These are phyloP conservation scores for Dioctria linearis DNA, from an alignment of 2,888 invertebrate species.

Conservation along the genomic window DNA sequence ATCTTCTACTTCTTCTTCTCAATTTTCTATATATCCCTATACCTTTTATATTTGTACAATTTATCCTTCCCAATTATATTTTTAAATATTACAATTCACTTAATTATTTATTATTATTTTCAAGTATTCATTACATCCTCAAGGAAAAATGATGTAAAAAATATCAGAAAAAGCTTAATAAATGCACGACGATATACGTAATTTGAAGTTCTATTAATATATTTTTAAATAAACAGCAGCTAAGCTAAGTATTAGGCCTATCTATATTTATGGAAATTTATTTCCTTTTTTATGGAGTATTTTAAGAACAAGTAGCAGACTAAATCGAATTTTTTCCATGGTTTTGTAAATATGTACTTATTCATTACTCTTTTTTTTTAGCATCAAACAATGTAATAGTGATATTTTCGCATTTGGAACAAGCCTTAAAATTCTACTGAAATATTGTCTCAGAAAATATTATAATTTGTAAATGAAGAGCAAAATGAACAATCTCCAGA, in stretches of 20 bases:
- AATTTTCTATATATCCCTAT: too few relatives aligned
- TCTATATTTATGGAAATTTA: constrained; percentile 46
- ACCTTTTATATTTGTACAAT: not conserved
- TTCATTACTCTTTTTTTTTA: constrained; percentile 29
- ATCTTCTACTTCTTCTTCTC: too few relatives aligned
- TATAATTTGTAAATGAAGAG: constrained; percentile 15
- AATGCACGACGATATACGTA: constrained; percentile 62
- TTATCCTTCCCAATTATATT: constrained; percentile 31
- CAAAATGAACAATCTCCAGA: constrained; percentile 2
- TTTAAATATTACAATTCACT: constrained; percentile 12
- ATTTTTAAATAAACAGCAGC: constrained; percentile 55
- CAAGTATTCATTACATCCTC: not conserved
- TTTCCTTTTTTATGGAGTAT: constrained; percentile 41
- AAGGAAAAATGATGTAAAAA: constrained; percentile 12
- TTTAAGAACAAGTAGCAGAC: constrained; percentile 12
- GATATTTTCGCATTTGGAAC: constrained; percentile 51
- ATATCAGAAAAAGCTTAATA: constrained; percentile 51
- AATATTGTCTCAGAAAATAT: not conserved
- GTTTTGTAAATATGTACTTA: constrained; percentile 33
- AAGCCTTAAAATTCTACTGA: constrained; percentile 44
- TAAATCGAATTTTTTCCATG: constrained; percentile 14
- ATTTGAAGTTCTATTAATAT: constrained; percentile 61
- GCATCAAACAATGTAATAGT: constrained; percentile 42
- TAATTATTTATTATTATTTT: not conserved
- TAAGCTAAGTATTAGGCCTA: constrained; percentile 52